A percentile compares a stretch with the other conserved stretches of the same genome.
These are phyloP conservation scores for Paramormyrops kingsleyae DNA, from an alignment of 2,113 vertebrate species.

Conservation along the genomic window DNA sequence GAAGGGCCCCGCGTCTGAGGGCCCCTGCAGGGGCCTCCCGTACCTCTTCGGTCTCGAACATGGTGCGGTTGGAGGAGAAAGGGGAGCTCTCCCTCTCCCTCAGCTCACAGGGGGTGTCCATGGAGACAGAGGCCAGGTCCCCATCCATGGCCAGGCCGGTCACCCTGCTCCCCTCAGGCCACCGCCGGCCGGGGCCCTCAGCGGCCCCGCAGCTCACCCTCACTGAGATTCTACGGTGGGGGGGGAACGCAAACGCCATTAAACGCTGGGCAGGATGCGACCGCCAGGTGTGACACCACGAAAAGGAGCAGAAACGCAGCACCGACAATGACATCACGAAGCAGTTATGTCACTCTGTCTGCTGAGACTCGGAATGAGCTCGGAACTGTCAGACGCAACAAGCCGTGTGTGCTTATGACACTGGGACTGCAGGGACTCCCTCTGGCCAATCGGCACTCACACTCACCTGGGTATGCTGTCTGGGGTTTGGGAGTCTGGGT, in stretches of 20 bases:
- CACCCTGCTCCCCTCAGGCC: slow-evolving; percentile 38
- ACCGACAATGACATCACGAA: background rate
- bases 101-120: slow-evolving; percentile 79
- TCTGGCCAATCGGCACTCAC: background rate
- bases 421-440: background rate
- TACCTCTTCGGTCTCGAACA: slow-evolving; percentile 90
- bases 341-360: background rate
- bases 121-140: slow-evolving; percentile 63
- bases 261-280: background rate
- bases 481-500: slow-evolving; percentile 45
- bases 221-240: slow-evolving; percentile 53
- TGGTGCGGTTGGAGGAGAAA: slow-evolving; percentile 85
- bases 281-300: background rate
- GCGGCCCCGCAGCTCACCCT: slow-evolving; percentile 55
- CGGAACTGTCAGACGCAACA: background rate
- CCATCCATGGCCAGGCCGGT: slow-evolving; percentile 47
- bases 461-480: slow-evolving; percentile 66
- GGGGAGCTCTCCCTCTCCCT: slow-evolving; percentile 73
- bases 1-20: background rate
- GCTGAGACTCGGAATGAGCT: background rate
- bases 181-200: slow-evolving; percentile 48
- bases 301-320: background rate
- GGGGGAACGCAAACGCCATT: background rate
- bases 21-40: background rate
- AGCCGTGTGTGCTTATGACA: background rate